Evolutionary conservation across 2,888 invertebrate species (phyloP).

Genomic region (Brenthis daphne): DNA sequence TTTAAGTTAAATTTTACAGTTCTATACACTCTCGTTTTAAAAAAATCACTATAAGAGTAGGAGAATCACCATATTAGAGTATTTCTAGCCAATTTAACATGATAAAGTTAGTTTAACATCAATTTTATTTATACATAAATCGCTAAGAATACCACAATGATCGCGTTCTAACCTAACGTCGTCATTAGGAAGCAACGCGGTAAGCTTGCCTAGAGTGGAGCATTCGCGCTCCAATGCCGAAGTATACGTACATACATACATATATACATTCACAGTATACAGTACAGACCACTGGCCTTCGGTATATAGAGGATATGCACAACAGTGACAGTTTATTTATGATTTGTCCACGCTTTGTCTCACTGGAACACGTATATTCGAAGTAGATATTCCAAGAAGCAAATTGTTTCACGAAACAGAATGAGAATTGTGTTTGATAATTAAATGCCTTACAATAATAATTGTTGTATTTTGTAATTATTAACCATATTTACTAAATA

Average conservation of each 20-base stretch:
- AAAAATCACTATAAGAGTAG: too few relatives aligned
- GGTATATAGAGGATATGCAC: slow-evolving; percentile 25
- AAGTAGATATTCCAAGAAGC: slow-evolving; percentile 14
- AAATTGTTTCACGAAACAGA: slow-evolving; percentile 8
- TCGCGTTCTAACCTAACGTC: slow-evolving; percentile 46
- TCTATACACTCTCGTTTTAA: too few relatives aligned
- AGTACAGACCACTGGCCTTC: slow-evolving; percentile 28
- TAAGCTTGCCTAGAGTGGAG: slow-evolving; percentile 63
- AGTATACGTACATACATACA: slow-evolving; percentile 28
- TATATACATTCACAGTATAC: slow-evolving; percentile 25
- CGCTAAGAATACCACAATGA: slow-evolving; percentile 39
- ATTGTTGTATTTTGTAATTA: neutral
- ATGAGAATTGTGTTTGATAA: neutral
- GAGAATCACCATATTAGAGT: too few relatives aligned
- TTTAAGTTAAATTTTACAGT: too few relatives aligned
- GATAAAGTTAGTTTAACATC: too few relatives aligned
- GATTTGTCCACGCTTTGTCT: slow-evolving; percentile 30
- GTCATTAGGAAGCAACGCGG: slow-evolving; percentile 68
- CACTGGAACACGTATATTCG: slow-evolving; percentile 9
- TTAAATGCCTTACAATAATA: neutral
- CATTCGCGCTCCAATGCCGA: slow-evolving; percentile 56
- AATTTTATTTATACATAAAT: neutral
- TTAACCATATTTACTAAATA: neutral
- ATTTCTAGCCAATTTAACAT: too few relatives aligned
- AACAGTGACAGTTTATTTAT: slow-evolving; percentile 28